phyloP scores from a whole-genome alignment of 2,797 vertebrate genomes.

The Euthynnus affinis region DNA sequence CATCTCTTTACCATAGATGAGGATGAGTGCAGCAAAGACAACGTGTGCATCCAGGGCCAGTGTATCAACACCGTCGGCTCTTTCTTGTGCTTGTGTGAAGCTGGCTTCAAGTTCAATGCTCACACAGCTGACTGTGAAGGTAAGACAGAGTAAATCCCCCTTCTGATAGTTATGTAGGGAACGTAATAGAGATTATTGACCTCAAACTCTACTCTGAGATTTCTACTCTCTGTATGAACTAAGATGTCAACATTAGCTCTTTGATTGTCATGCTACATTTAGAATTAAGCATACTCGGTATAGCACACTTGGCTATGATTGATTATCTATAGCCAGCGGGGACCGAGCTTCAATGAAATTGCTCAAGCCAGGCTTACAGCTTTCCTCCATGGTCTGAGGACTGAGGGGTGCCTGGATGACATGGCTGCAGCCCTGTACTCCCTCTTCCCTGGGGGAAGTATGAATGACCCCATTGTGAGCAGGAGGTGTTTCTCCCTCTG shows the following conservation, averaged over 20 bases:
- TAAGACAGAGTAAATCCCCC: slow-evolving; percentile 43
- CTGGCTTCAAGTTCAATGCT: slow-evolving; percentile 80
- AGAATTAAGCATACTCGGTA: slow-evolving; percentile 20
- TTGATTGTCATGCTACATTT: slow-evolving; percentile 70
- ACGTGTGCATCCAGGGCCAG: slow-evolving; percentile 74
- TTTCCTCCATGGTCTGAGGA: slow-evolving; percentile 56
- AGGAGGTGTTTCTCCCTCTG: slow-evolving; percentile 82
- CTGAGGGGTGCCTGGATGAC: slow-evolving; percentile 64
- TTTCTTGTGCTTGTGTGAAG: slow-evolving; percentile 82
- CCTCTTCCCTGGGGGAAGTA: slow-evolving; percentile 59
- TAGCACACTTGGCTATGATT: slow-evolving; percentile 63
- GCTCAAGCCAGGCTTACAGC: slow-evolving; percentile 63
- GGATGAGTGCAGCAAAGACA: slow-evolving; percentile 82
- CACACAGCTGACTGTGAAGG: slow-evolving; percentile 82
- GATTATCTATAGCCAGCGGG: slow-evolving; percentile 60
- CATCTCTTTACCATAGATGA: slow-evolving; percentile 63
- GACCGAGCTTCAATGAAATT: slow-evolving; percentile 52
- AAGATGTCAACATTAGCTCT: slow-evolving; percentile 57
- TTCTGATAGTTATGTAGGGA: slow-evolving; percentile 33
- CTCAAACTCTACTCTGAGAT: slow-evolving; percentile 23
- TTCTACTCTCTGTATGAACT: slow-evolving; percentile 37
- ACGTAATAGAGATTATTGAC: slow-evolving; percentile 39
- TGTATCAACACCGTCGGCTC: slow-evolving; percentile 83
- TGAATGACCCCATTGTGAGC: slow-evolving; percentile 83
- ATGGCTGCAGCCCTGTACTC: slow-evolving; percentile 59